Percentiles rank a stretch among this genome's conserved stretches.
Evolutionary conservation across 2,797 vertebrate species (phyloP).

Genomic region (Hylomyscus alleni): DNA sequence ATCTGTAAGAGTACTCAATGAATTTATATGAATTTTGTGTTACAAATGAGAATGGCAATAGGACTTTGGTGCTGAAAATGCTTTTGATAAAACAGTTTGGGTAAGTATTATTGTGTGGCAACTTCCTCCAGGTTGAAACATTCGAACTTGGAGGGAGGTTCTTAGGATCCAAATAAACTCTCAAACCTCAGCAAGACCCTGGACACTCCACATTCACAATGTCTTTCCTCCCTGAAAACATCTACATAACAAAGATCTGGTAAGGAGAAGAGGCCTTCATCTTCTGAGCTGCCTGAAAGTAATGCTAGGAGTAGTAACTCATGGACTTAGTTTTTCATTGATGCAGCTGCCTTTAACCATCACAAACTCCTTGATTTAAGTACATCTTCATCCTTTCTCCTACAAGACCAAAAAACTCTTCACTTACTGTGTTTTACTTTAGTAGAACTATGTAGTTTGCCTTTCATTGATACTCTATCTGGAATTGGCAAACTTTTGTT

Average conservation of each 20-base stretch:
- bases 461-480: not conserved
- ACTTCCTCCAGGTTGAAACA: not conserved
- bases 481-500: not conserved
- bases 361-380: not conserved
- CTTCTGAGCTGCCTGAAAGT: not conserved
- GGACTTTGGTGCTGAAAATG: not conserved
- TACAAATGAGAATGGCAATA: not conserved
- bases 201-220: not conserved
- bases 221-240: too few relatives aligned
- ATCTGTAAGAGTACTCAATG: not conserved
- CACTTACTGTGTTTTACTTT: not conserved
- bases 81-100: not conserved
- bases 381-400: not conserved
- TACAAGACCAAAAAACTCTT: not conserved
- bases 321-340: too few relatives aligned
- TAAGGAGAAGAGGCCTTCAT: not conserved
- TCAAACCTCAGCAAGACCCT: not conserved
- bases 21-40: constrained; percentile 46
- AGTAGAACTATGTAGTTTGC: not conserved
- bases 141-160: not conserved
- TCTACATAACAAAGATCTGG: too few relatives aligned
- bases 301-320: too few relatives aligned
- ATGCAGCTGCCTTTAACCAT: too few relatives aligned
- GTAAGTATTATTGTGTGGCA: not conserved
- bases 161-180: not conserved